Conservation (phyloP, 2,888 invertebrate genomes). For the Eucera pruinosa region DNA sequence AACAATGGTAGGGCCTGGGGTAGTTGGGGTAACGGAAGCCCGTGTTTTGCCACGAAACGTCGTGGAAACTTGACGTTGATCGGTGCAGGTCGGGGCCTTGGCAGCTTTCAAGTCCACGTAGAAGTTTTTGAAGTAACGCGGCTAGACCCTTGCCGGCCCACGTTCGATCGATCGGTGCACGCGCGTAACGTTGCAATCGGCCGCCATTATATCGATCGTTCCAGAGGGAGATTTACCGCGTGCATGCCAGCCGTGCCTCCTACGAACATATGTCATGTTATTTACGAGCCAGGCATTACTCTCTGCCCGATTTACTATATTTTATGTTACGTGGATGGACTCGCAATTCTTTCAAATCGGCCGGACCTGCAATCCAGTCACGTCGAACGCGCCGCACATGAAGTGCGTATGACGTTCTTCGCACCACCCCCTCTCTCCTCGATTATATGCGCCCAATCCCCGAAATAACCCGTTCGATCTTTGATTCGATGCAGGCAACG, state of each 20-base stretch:
- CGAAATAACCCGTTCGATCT: not conserved
- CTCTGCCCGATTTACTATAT: constrained; percentile 81
- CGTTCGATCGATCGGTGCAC: constrained; percentile 52
- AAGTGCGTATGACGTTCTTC: constrained; percentile 56
- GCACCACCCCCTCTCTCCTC: constrained; percentile 25
- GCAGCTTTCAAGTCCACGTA: constrained; percentile 52
- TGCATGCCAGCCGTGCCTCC: constrained; percentile 79
- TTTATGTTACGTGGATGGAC: constrained; percentile 80
- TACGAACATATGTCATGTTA: constrained; percentile 81
- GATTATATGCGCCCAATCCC: constrained; percentile 19
- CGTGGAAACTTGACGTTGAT: constrained; percentile 59
- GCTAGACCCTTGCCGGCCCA: constrained; percentile 1
- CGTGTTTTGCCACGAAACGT: constrained; percentile 52
- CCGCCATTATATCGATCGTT: constrained; percentile 77
- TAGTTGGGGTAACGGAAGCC: not conserved
- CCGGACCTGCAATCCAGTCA: constrained; percentile 59
- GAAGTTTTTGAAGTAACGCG: constrained; percentile 47
- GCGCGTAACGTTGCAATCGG: constrained; percentile 50
- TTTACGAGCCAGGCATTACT: constrained; percentile 82
- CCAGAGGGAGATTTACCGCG: constrained; percentile 78
- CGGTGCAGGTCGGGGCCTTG: constrained; percentile 48
- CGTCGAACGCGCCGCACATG: constrained; percentile 43
- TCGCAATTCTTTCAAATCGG: constrained; percentile 73
- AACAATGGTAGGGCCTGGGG: constrained; percentile 14
- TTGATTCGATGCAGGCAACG: no score